These are phyloP conservation scores for Abrostola tripartita DNA, from an alignment of 2,888 invertebrate species.

Conservation along the genomic window DNA sequence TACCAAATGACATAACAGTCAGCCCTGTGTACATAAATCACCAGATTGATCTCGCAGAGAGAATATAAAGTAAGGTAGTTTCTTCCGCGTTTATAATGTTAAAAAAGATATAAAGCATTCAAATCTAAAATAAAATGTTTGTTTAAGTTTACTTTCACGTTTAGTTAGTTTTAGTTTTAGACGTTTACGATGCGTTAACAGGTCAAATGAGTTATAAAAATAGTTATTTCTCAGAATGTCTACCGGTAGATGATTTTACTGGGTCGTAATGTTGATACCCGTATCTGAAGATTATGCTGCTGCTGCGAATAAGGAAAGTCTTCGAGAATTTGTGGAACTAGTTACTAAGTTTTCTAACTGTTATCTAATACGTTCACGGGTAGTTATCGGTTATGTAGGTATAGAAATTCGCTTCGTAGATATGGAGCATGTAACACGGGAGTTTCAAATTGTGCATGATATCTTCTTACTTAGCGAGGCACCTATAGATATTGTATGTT, in stretches of 20 bases:
- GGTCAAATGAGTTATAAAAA: slow-evolving; percentile 38
- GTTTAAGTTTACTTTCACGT: not conserved
- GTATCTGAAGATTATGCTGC: slow-evolving; percentile 4
- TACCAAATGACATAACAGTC: too few relatives aligned
- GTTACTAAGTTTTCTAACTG: not conserved
- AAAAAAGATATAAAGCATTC: too few relatives aligned
- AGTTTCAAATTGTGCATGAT: not conserved
- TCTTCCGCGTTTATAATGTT: too few relatives aligned
- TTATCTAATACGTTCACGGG: slow-evolving; percentile 1
- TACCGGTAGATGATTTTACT: slow-evolving; percentile 25
- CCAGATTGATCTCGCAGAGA: too few relatives aligned
- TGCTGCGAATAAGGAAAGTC: not conserved
- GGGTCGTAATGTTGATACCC: slow-evolving; percentile 14
- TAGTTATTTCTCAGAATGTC: slow-evolving; percentile 13
- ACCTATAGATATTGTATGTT: too few relatives aligned
- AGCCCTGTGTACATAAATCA: too few relatives aligned
- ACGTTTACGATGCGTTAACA: slow-evolving; percentile 36
- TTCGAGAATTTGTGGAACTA: slow-evolving; percentile 8
- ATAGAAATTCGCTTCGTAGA: not conserved
- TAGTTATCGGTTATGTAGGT: not conserved
- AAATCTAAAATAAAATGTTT: too few relatives aligned
- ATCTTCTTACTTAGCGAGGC: not conserved
- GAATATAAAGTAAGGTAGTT: too few relatives aligned
- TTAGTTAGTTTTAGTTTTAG: slow-evolving; percentile 7
- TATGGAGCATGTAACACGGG: not conserved